Evolutionary conservation across 2,797 vertebrate species (phyloP).

Genomic region (Chelon labrosus): DNA sequence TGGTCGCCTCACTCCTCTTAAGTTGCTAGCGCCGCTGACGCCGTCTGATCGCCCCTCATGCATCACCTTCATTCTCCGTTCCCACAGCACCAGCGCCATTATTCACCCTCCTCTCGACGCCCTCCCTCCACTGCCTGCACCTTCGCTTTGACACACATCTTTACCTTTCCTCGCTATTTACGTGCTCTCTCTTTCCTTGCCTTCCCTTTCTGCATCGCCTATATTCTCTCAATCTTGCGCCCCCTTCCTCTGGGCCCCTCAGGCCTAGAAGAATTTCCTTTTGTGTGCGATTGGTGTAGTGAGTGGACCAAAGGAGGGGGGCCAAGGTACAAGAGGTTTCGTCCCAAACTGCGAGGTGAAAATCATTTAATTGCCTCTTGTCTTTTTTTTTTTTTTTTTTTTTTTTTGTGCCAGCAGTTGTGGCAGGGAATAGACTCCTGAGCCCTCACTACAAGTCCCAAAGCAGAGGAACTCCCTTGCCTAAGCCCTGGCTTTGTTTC

Average conservation of each 20-base stretch:
- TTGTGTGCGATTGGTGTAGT: conserved; percentile 46
- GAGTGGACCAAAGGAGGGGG: conserved; percentile 20
- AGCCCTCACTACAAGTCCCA: conserved; percentile 47
- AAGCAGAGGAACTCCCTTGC: conserved; percentile 66
- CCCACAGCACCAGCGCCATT: conserved; percentile 52
- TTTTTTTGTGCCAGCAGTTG: conserved; percentile 39
- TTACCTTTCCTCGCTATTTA: conserved; percentile 11
- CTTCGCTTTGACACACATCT: neutral
- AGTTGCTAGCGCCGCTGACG: conserved; percentile 36
- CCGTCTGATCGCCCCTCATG: conserved; percentile 69
- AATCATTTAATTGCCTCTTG: conserved; percentile 77
- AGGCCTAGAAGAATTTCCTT: conserved; percentile 46
- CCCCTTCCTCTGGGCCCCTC: conserved; percentile 13
- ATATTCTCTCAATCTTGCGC: neutral
- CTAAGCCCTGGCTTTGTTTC: conserved; percentile 75
- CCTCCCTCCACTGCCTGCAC: conserved; percentile 5
- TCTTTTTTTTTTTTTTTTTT: conserved; percentile 35
- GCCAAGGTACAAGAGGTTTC: conserved; percentile 50
- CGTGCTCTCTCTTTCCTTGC: neutral
- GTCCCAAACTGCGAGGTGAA: conserved; percentile 71
- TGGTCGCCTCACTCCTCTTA: conserved; percentile 14
- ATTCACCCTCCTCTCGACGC: conserved; percentile 51
- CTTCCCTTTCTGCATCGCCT: conserved; percentile 1
- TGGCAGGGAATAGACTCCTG: conserved; percentile 65
- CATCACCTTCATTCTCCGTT: conserved; percentile 66